phyloP scores from a whole-genome alignment of 2,797 vertebrate genomes.

The Pseudochirops corinnae region DNA sequence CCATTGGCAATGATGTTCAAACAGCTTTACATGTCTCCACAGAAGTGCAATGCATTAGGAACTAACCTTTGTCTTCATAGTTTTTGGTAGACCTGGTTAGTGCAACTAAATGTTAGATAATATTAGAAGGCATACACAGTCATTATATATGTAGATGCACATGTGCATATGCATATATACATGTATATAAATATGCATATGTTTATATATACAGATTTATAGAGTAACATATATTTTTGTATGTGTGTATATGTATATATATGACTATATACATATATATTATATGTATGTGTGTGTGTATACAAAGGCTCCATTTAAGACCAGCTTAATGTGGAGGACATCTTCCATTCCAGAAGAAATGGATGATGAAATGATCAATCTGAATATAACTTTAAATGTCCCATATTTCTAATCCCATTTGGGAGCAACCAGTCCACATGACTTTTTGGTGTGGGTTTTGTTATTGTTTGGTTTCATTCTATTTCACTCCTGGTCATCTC shows the following conservation, averaged over 20 bases:
- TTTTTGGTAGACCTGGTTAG: conserved; percentile 8
- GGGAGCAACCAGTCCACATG: conserved; percentile 23
- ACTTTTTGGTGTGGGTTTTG: conserved; percentile 27
- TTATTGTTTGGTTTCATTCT: conserved; percentile 29
- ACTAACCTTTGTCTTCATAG: conserved; percentile 33
- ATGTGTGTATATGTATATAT: too few relatives aligned
- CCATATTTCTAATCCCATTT: conserved; percentile 55
- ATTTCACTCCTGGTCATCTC: conserved; percentile 67
- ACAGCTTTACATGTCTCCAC: neutral
- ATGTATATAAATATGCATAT: neutral
- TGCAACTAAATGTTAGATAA: conserved; percentile 51
- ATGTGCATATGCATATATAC: neutral
- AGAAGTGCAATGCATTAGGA: neutral
- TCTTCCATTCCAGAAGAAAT: neutral
- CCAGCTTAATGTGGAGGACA: conserved; percentile 15
- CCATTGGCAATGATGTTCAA: neutral
- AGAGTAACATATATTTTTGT: neutral
- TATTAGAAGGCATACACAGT: conserved; percentile 32
- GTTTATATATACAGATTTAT: neutral
- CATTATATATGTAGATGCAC: neutral
- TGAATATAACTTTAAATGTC: conserved; percentile 63
- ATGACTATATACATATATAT: neutral
- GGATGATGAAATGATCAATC: conserved; percentile 14
- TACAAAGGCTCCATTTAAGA: conserved; percentile 36
- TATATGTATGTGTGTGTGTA: neutral